phyloP scores from a whole-genome alignment of 2,888 invertebrate genomes.

The Drosophila pegasa region DNA sequence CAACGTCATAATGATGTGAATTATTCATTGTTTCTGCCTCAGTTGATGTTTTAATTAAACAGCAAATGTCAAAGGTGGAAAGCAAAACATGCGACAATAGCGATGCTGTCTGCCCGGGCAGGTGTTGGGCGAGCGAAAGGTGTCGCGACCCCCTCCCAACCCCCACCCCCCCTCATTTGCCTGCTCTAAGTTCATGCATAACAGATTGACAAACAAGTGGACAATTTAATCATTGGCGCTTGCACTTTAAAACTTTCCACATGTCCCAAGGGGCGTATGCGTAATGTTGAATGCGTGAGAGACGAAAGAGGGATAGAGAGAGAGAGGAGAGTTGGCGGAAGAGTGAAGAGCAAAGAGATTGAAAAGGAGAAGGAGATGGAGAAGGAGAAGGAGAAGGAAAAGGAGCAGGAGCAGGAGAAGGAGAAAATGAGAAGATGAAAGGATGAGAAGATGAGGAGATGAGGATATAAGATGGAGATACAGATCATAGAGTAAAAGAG shows the following conservation, averaged over 20 bases:
- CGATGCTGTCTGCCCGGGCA: background rate
- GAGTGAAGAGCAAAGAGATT: no score
- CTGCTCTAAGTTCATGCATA: slow-evolving; percentile 37
- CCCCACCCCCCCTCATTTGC: no score
- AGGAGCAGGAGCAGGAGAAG: no score
- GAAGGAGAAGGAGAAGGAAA: no score
- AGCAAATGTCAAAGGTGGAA: slow-evolving; percentile 31
- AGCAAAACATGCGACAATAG: slow-evolving; percentile 36
- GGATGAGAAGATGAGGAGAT: no score
- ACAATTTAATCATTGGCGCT: slow-evolving; percentile 14
- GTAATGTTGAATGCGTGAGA: background rate
- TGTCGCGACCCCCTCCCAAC: no score
- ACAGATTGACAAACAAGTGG: slow-evolving; percentile 35
- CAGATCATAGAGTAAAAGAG: no score
- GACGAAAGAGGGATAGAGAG: no score
- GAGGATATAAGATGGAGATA: no score
- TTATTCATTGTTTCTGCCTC: slow-evolving; percentile 78
- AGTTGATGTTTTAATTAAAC: slow-evolving; percentile 79
- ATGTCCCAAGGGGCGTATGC: background rate
- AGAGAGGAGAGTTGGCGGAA: no score
- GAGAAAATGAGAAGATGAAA: no score
- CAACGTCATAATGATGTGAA: slow-evolving; percentile 68
- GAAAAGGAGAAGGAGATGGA: no score
- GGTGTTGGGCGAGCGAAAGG: background rate
- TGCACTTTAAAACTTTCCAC: background rate